Base-by-base conservation (phyloP, 2,113 vertebrate genomes). In the Phalacrocorax brasilianus region DNA sequence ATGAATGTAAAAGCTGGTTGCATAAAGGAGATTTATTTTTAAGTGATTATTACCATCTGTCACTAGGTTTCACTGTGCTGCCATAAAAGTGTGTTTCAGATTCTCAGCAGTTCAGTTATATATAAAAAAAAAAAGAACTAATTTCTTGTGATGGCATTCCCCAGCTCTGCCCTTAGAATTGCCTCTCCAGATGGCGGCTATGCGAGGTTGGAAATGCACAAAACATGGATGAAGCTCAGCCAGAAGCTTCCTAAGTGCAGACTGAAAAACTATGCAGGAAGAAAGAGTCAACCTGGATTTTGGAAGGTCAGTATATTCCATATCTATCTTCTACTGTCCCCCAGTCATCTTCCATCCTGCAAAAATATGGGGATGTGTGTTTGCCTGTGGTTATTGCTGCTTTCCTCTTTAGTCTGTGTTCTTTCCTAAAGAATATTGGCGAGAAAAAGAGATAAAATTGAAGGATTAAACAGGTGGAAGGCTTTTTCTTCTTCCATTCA, bases 41-140 rank as follows among this genome's bases (percentile, higher is more conserved):
- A 91, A 89, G 89, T 91, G 89, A 96, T 96, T 96, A 96, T 96
- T 96, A 66, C 93, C 94, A 94, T 96, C 96, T 97, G 95, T 95
- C 93, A 85, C 87, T 93, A 85, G 87, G n/a, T 96, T 96, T 96
- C 84, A 93, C 91, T 93, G 74, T 89, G 81, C 71, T 85, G 88
- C 95, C 88, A 40, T 96, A 88, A 81, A 95, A 97, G 61, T 15
- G n/a, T 71, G 73, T 89, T 96, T 93, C 78, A 93, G 89, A 94
- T 93, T 91, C 66, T 87, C 70, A 92, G 77, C 80, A 82, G 70
- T 72, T 95, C 70, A 89, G 66, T 77, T 68, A 47, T 40, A 85
- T 21, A 26, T 82, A 88, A 44, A 83, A 82, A 63, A 38, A n/a
- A 50, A 94, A 13, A 63, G 19, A 20, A 38, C 45, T 24, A 12